Base-by-base conservation (phyloP, 2,113 vertebrate species). In the Dromaius novaehollandiae region DNA sequence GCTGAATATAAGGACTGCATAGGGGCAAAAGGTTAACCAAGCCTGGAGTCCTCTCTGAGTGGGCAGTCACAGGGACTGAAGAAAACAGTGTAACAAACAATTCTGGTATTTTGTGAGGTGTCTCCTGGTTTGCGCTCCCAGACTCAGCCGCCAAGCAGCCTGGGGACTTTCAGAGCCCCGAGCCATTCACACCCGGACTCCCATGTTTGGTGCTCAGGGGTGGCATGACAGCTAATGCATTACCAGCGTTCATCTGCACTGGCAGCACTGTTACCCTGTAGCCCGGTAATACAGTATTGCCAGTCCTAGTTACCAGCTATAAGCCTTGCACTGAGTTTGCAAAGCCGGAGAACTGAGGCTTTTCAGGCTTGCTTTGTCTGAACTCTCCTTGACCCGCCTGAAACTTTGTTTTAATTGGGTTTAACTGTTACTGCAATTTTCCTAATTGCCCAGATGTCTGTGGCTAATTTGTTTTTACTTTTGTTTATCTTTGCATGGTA, bases 161-260 rank as follows among this genome's bases (percentile, higher is more conserved):
- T 32, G 63, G 61, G 53, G 93, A 65, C n/a, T 53, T 70, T 75
- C 34, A 50, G 51, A 86, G 17, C 17, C 7, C 15, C 19, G 19
- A 93, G 46, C 18, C 7, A 18, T 48, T 11, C 55, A 56, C n/a
- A 69, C 10, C 7, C n/a, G 61, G 48, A 83, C 3, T 3, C 51
- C 40, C 0, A 0, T 50, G 48, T 34, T 48, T 53, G 51, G 44
- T 0, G 1, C 25, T 1, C 28, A 50, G 28, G 48, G 55, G 38
- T 7, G 86, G 51, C 9, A 21, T 0, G 2, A 83, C 8, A 78
- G 38, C 44, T 48, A 34, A 18, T 2, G 14, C 7, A 22, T 46
- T 34, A 51, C 18, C 48, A 61, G 64, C 25, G 11, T 46, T 75
- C 58, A 0, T 5, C 25, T 50, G 25, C 55, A 46, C 32, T 34